phyloP scores from a whole-genome alignment of 1,140 invertebrate species.

The Drosophila sp. region DNA sequence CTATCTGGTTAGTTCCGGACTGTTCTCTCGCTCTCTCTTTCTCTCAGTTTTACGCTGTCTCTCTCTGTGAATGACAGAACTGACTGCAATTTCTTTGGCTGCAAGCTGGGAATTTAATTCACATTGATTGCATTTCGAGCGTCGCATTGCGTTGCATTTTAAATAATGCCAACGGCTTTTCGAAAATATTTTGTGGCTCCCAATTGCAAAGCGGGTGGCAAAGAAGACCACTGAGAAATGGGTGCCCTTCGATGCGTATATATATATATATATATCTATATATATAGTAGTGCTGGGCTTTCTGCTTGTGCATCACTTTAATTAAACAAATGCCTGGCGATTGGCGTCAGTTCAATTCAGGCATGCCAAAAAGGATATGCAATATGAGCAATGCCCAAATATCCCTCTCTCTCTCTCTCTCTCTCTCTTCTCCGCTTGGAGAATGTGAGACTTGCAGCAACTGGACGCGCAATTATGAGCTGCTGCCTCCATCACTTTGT shows the following conservation, averaged over 20 bases:
- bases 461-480: conserved; percentile 59
- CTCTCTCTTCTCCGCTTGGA: background rate
- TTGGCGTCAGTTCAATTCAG: conserved; percentile 63
- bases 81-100: conserved; percentile 49
- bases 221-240: conserved; percentile 3
- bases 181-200: conserved; percentile 52
- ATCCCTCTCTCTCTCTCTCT: background rate
- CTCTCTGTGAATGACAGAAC: background rate
- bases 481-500: conserved; percentile 15
- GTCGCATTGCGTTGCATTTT: conserved; percentile 81
- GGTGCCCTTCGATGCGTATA: background rate
- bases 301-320: conserved; percentile 68
- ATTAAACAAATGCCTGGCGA: conserved; percentile 77
- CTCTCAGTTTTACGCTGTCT: background rate
- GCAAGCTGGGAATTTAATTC: conserved; percentile 76
- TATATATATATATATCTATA: too few species aligned
- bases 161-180: conserved; percentile 80
- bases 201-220: background rate
- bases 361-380: conserved; percentile 30
- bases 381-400: conserved; percentile 19
- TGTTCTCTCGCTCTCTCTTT: background rate
- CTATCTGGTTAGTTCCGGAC: conserved; percentile 17
- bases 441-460: background rate
- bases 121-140: conserved; percentile 80
- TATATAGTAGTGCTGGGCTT: conserved; percentile 5